Percentiles rank a stretch among this genome's conserved stretches.
phyloP scores from a whole-genome alignment of 2,888 invertebrate species.

The Tryphoninae sp. region DNA sequence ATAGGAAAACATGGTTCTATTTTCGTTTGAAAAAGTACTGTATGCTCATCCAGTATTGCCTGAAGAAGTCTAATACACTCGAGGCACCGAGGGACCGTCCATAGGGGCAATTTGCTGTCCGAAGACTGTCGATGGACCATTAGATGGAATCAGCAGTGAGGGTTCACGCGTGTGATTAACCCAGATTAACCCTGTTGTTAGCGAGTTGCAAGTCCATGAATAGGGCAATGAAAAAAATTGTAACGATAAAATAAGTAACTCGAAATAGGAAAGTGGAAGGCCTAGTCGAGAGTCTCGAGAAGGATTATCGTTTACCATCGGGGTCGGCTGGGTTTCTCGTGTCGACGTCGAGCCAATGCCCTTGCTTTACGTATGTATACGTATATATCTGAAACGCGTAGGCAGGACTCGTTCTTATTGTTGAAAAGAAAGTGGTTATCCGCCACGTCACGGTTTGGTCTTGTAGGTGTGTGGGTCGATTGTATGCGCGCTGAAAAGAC shows the following conservation, averaged over 20 bases:
- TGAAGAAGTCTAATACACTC: constrained; percentile 35
- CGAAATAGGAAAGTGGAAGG: constrained; percentile 19
- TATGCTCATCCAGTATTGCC: not conserved
- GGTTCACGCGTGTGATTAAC: constrained; percentile 55
- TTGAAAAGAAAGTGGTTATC: constrained; percentile 66
- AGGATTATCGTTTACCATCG: constrained; percentile 37
- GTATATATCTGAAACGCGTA: constrained; percentile 49
- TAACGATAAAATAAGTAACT: not conserved
- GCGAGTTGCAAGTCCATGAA: constrained; percentile 2
- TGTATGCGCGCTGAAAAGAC: constrained; percentile 19
- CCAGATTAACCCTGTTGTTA: constrained; percentile 52
- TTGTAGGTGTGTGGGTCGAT: constrained; percentile 58
- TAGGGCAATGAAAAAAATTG: not conserved
- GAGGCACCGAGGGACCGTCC: constrained; percentile 38
- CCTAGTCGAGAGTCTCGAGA: constrained; percentile 19
- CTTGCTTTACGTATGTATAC: not conserved
- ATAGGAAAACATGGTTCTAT: not conserved
- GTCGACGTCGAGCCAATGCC: constrained; percentile 24
- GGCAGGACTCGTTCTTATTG: constrained; percentile 68
- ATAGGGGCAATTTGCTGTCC: constrained; percentile 23
- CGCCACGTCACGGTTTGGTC: constrained; percentile 63
- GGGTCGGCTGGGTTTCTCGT: constrained; percentile 32
- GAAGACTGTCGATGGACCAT: constrained; percentile 50
- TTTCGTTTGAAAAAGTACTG: not conserved
- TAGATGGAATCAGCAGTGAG: constrained; percentile 28